phyloP scores from a whole-genome alignment of 2,888 invertebrate species.

The Sphecodes monilicornis region DNA sequence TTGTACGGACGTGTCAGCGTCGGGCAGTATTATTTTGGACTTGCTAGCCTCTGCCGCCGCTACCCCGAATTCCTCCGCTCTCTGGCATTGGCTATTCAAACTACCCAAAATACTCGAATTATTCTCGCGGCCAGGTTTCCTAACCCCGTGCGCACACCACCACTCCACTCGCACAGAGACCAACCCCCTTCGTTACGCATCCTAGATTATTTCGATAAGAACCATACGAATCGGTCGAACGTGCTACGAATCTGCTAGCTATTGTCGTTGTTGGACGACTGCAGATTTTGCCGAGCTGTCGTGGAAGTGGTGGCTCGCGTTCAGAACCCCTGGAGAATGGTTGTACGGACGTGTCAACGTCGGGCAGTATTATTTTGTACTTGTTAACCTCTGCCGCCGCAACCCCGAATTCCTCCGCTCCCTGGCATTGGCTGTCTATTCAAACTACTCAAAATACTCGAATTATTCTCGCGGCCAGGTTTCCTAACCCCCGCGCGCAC shows the following conservation, averaged over 20 bases:
- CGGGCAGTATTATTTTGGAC: not conserved
- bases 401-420: not conserved
- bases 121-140: slow-evolving; percentile 21
- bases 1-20: not conserved
- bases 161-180: not conserved
- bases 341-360: not conserved
- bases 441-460: slow-evolving; percentile 69
- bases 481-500: not conserved
- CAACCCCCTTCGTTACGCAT: slow-evolving; percentile 8
- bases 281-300: not conserved
- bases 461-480: slow-evolving; percentile 31
- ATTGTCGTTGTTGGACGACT: not conserved
- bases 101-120: slow-evolving; percentile 67
- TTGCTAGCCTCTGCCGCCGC: not conserved
- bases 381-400: slow-evolving; percentile 9
- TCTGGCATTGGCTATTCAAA: slow-evolving; percentile 55
- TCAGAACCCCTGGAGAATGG: not conserved
- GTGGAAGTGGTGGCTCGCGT: not conserved
- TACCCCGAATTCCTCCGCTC: not conserved
- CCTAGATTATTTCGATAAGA: slow-evolving; percentile 15
- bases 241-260: not conserved
- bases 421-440: slow-evolving; percentile 56
- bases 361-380: not conserved
- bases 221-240: not conserved
- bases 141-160: not conserved